Conservation (phyloP, 2,888 invertebrate species). For the Dryomyza anilis region DNA sequence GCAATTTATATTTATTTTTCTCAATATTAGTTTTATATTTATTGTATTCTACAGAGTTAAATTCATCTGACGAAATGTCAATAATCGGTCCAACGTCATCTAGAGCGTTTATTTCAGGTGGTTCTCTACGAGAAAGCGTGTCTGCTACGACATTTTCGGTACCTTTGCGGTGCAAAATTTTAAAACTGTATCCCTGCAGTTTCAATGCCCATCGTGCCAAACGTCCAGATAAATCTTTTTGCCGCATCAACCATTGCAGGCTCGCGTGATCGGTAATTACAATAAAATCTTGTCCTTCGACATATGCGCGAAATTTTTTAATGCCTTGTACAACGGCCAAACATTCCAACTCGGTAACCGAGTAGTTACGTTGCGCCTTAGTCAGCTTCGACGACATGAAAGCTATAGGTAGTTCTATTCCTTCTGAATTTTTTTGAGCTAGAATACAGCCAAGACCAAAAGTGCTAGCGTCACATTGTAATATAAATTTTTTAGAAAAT, state of each 20-base stretch:
- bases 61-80: neutral
- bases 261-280: slow-evolving; percentile 21
- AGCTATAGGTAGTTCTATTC: too few species aligned
- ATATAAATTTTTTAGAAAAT: too few species aligned
- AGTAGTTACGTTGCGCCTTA: slow-evolving; percentile 21
- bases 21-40: neutral
- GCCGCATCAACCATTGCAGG: slow-evolving; percentile 11
- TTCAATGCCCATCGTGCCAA: slow-evolving; percentile 14
- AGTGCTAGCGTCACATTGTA: too few species aligned
- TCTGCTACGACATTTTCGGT: slow-evolving; percentile 14
- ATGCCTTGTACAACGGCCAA: slow-evolving; percentile 20
- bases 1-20: neutral
- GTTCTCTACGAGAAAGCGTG: slow-evolving; percentile 7
- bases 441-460: too few species aligned
- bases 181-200: slow-evolving; percentile 7
- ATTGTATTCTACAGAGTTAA: slow-evolving; percentile 4
- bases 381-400: slow-evolving; percentile 31
- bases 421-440: too few species aligned
- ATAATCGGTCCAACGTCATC: neutral
- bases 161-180: slow-evolving; percentile 2
- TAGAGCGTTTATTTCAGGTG: neutral
- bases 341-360: slow-evolving; percentile 17
- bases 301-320: slow-evolving; percentile 8
- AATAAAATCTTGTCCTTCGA: slow-evolving; percentile 9
- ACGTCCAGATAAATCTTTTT: slow-evolving; percentile 8